Conservation (phyloP, 2,113 vertebrate species). For the Aegotheles bennettii region DNA sequence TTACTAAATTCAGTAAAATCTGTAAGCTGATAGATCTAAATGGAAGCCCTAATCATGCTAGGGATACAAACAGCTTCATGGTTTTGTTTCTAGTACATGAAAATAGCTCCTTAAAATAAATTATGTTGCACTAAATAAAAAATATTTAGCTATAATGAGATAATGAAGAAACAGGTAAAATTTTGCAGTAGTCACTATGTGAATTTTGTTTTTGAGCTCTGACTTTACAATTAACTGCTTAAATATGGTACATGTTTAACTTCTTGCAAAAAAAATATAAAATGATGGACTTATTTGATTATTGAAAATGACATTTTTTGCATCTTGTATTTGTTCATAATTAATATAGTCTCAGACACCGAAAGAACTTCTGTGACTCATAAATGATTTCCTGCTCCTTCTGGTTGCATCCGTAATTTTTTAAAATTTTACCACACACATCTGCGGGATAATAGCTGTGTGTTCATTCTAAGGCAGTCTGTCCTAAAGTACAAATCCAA, state of each 20-base stretch:
- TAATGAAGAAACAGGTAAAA: neutral
- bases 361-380: constrained; percentile 1
- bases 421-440: neutral
- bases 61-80: neutral
- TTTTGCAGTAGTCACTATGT: neutral
- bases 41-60: neutral
- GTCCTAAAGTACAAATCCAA: neutral
- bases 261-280: neutral
- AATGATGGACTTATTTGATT: neutral
- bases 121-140: neutral
- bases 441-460: neutral
- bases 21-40: neutral
- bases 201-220: neutral
- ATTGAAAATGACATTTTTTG: neutral
- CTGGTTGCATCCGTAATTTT: neutral
- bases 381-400: constrained; percentile 1
- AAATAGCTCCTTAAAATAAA: neutral
- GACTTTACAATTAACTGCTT: neutral
- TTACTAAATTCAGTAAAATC: neutral
- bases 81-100: neutral
- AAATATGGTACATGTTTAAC: neutral
- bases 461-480: neutral
- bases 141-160: neutral
- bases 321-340: neutral
- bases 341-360: constrained; percentile 2